Evolutionary conservation across 2,888 invertebrate species (phyloP), one percentile per base, ranked within the genome.

Genomic region (Melinaea marsaeus): DNA sequence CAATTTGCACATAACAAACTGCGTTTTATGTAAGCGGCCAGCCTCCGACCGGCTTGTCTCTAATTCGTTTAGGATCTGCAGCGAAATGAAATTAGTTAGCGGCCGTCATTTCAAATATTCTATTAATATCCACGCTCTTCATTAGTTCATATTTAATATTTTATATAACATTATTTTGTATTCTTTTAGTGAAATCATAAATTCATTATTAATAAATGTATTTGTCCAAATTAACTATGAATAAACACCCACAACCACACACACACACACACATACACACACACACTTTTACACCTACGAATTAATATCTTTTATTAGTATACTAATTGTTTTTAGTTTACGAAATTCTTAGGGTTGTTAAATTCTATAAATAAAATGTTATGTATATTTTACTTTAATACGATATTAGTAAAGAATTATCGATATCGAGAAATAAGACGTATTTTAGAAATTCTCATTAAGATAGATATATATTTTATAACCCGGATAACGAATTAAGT

Each of bases 41-140:
- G 74, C 75, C 75, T 77, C 76, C 72, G 78, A 65, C 65, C 57
- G 62, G 67, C 67, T 64, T 68, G 67, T 64, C 68, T 66, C 70
- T 85, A 86, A 86, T 84, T 84, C 84, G 81, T 77, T 89, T 88
- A 87, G 85, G 83, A 81, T 85, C 85, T 80, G 80, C 85, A 84
- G 83, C 81, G 81, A 85, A 87, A 86, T 84, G 72, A 82, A 87
- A 89, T 88, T 88, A 88, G 85, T 85, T 84, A 84, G 82, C 81
- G 78, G 79, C 83, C 79, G 82, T 77, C 79, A 86, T 86, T 86
- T 84, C 82, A 83, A 87, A 88, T 86, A 89, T 87, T 81, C 84
- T 84, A 87, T 87, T 87, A 86, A 83, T 85, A 83, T 83, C 83
- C 79, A 80, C 80, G 73, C 74, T 79, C 77, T 81, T 83, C 81